Base-by-base conservation (phyloP, 2,113 vertebrate genomes). In the Typhlomys cinereus region DNA sequence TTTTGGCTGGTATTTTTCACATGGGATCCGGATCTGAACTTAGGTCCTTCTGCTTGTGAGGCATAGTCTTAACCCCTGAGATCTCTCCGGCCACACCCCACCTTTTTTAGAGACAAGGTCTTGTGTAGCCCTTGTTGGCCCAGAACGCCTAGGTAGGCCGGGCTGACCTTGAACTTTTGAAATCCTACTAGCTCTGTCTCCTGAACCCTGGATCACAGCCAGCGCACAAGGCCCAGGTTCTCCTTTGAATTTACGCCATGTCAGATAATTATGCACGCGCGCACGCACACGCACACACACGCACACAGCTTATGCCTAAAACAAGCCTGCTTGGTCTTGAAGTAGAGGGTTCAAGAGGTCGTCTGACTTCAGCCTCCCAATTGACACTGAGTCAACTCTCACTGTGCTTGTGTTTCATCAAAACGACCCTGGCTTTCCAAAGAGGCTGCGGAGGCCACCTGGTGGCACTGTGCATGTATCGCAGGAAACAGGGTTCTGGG, bases 381-480 rank as follows among this genome's bases (percentile, higher is more conserved):
- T 14, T 62, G 41, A 31, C 29, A 15, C 27, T 82, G 79, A 46
- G 18, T 6, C 34, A 21, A 3, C 18, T 4, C 27, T 20, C 18
- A 36, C 20, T 46, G 21, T 36, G 31, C 46, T 34, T 50, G 46
- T n/a, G 12, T 3, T 50, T 52, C 52, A 52, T 57, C 34, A 27
- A 62, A 62, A 61, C 31, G 27, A 80, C 15, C 4, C 34, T 25
- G 70, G 4, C 69, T 82, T 93, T 66, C 73, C 46, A 70, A 44
- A 71, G 23, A 79, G 50, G 23, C 0, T 0, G 6, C 9, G 41
- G 23, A 64, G 44, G 54, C 92, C 94, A 87, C 39, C 95, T 92
- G 29, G 93, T 81, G 95, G 90, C 84, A 91, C 39, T 10, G 2
- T n/a, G 57, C 2, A 2, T 15, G 80, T 81, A 95, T 41, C 64